These are phyloP conservation scores for Carlito syrichta DNA, from an alignment of 2,113 vertebrate species.

Conservation along the genomic window DNA sequence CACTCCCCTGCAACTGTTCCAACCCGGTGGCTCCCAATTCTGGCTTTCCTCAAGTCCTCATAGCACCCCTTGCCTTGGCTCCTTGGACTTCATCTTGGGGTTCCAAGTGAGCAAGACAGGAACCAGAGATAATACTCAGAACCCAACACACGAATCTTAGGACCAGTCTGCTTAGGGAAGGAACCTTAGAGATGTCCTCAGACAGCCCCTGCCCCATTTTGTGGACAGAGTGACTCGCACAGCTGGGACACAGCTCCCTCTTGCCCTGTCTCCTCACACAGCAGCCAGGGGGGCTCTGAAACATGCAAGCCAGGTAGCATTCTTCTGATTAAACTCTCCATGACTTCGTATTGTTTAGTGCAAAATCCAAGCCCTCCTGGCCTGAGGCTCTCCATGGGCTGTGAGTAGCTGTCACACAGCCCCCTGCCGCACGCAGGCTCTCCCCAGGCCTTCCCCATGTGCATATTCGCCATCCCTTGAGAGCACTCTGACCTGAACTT, in stretches of 20 bases:
- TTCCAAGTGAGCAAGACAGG: neutral
- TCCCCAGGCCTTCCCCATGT: neutral
- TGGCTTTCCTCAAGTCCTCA: fast-evolving
- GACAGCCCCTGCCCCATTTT: neutral
- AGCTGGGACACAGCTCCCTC: fast-evolving
- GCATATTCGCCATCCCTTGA: fast-evolving
- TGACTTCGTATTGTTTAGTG: neutral
- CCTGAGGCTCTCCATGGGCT: neutral
- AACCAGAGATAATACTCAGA: fast-evolving
- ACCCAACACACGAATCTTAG: too few species aligned
- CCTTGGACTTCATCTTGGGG: too few species aligned
- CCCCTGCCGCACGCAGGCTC: fast-evolving
- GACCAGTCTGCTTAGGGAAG: too few species aligned
- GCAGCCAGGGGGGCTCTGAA: neutral
- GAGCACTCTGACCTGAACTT: neutral
- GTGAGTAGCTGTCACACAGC: too few species aligned
- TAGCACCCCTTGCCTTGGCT: fast-evolving
- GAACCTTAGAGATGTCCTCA: neutral
- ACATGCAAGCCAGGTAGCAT: neutral
- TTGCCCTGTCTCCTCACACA: neutral
- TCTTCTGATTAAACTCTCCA: neutral
- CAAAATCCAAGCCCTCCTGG: neutral
- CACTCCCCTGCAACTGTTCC: fast-evolving
- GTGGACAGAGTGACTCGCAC: neutral
- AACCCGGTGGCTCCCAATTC: fast-evolving